Percentiles rank a stretch among this genome's conserved stretches.
These are phyloP conservation scores for Erebia epiphron DNA, from an alignment of 2,888 invertebrate species.

Conservation along the genomic window DNA sequence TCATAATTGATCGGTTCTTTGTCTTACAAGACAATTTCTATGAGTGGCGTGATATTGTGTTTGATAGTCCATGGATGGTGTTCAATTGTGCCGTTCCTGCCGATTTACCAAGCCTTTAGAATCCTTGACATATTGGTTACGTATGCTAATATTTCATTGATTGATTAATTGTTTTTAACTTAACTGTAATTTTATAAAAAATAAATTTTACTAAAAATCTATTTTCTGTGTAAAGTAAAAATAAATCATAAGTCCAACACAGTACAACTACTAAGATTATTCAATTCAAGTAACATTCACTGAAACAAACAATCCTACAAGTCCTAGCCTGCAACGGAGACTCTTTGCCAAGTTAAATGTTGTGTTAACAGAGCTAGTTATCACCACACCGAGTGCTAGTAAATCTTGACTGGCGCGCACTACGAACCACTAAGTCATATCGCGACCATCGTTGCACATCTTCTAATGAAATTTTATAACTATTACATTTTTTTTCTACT, in stretches of 20 bases:
- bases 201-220: too few relatives aligned
- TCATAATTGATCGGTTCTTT: too few relatives aligned
- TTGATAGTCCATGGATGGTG: too few relatives aligned
- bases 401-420: conserved; percentile 57
- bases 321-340: conserved; percentile 48
- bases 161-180: too few relatives aligned
- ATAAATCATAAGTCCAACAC: background rate
- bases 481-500: background rate
- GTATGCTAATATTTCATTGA: too few relatives aligned
- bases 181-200: too few relatives aligned
- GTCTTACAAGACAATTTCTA: too few relatives aligned
- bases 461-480: conserved; percentile 2
- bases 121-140: too few relatives aligned
- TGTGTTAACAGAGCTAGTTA: conserved; percentile 78
- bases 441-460: background rate
- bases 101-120: too few relatives aligned
- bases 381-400: conserved; percentile 66
- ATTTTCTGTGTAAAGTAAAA: too few relatives aligned
- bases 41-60: too few relatives aligned
- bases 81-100: too few relatives aligned
- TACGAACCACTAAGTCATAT: conserved; percentile 23
- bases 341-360: conserved; percentile 78
- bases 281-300: conserved; percentile 22
- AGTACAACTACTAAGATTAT: conserved; percentile 33
- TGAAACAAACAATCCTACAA: conserved; percentile 44